Evolutionary conservation across 1,140 invertebrate genomes (phyloP), one percentile per base, ranked within the genome.

Genomic region (Antheraea pernyi): DNA sequence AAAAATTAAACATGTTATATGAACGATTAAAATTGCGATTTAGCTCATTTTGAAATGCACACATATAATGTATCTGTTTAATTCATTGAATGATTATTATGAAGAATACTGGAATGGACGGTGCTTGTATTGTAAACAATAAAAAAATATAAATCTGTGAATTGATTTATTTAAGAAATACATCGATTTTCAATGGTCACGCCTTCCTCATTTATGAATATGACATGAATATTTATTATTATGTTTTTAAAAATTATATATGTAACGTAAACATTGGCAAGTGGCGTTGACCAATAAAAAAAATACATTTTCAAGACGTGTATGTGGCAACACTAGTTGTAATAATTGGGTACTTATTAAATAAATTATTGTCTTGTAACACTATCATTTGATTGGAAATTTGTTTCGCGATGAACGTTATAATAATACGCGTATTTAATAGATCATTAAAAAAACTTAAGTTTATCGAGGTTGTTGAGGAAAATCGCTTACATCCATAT

Each of bases 231-330:
- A 39, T 39, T 39, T 11, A 42, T 42, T 42, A 42, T 4, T 9
- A 9, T 7, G 7, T 42, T 42, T 9, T 42, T 4, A 4, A 3
- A 4, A 3, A 42, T 42, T 42, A 42, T 42, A 7, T 42, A 11
- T 42, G 39, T 42, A 4, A 30, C 1, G 7, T 42, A 11, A 42
- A 42, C 7, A 42, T 8, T 42, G 2, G 39, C 7, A 42, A 63
- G 6, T 13, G 61, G 61, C 61, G 61, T 63, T 22, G 61, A 37
- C 61, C 61, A 63, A 63, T 37, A 5, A 22, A 37, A 63, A 37
- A 37, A 63, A 37, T 63, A 30, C 36, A 37, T 53, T n/a, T 13
- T 53, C 46, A 3, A 7, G 16, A 13, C 16, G 7, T 11, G 46
- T 53, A 16, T 53, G 39, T 42, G 16, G 11, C 13, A n/a, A 53